Percentiles rank a stretch among this genome's conserved stretches.
Conservation (phyloP, 2,113 vertebrate genomes). For the Halcyon senegalensis region DNA sequence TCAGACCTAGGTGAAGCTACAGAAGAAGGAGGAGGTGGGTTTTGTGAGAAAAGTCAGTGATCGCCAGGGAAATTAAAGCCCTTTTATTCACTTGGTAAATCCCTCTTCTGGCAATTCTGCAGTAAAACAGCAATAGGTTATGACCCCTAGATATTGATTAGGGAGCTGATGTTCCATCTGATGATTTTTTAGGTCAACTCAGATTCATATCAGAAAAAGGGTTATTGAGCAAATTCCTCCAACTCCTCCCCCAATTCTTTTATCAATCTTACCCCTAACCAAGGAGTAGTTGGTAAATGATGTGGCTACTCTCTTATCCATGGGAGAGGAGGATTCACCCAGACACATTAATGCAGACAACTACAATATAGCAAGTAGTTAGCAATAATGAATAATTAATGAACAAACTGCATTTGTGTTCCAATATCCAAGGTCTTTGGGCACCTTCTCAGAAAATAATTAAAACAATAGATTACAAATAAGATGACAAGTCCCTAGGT, state of each 20-base stretch:
- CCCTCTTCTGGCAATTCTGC: background rate
- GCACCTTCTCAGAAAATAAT: constrained; percentile 58
- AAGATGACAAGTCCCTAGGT: constrained; percentile 32
- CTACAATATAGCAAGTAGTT: constrained; percentile 8
- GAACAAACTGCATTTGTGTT: constrained; percentile 35
- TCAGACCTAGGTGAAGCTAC: background rate
- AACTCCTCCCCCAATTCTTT: background rate
- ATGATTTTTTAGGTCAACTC: background rate
- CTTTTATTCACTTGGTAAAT: background rate
- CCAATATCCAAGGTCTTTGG: constrained; percentile 33
- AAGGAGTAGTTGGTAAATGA: background rate
- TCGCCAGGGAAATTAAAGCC: background rate
- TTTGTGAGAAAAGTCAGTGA: background rate
- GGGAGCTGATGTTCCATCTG: background rate
- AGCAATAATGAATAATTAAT: constrained; percentile 52
- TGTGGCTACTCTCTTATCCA: background rate
- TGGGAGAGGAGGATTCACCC: background rate
- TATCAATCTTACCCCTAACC: background rate
- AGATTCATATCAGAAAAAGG: background rate
- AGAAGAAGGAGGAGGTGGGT: background rate
- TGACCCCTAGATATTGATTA: background rate
- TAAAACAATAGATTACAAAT: constrained; percentile 65
- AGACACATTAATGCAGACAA: background rate
- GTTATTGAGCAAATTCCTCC: background rate
- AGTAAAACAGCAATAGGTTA: background rate